A percentile compares a stretch with the other conserved stretches of the same genome.
phyloP scores from a whole-genome alignment of 2,113 vertebrate species.

The Podarcis muralis region DNA sequence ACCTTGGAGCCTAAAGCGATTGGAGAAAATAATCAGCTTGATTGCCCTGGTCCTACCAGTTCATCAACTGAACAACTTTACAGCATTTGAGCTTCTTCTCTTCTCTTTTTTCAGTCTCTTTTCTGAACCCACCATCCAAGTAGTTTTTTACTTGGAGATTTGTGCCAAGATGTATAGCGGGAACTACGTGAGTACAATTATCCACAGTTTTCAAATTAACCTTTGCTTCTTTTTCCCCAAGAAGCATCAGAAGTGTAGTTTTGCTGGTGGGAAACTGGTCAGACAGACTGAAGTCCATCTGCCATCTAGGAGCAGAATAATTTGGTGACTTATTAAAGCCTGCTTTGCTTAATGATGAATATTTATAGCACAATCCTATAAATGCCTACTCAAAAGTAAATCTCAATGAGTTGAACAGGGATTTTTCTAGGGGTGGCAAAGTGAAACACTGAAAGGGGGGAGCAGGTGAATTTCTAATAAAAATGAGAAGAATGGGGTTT shows the following conservation, averaged over 20 bases:
- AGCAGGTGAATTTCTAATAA: no score
- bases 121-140: not conserved
- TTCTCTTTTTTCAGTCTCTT: not conserved
- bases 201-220: slow-evolving; percentile 36
- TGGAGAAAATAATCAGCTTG: slow-evolving; percentile 26
- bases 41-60: not conserved
- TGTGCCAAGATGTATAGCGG: slow-evolving; percentile 72
- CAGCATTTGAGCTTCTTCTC: not conserved
- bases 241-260: not conserved
- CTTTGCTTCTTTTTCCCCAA: not conserved
- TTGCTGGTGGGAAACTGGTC: not conserved
- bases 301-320: not conserved
- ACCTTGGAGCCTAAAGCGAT: slow-evolving; percentile 21
- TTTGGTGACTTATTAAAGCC: not conserved
- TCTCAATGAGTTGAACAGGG: not conserved
- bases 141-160: slow-evolving; percentile 25
- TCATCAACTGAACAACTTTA: not conserved
- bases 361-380: not conserved
- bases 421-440: no score
- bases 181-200: slow-evolving; percentile 74
- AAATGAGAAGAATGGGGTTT: no score
- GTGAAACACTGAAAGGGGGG: no score
- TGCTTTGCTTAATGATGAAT: not conserved
- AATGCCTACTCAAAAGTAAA: not conserved
- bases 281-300: not conserved